These are phyloP conservation scores for Neodiprion virginianus DNA, from an alignment of 1,140 invertebrate species.

Conservation along the genomic window DNA sequence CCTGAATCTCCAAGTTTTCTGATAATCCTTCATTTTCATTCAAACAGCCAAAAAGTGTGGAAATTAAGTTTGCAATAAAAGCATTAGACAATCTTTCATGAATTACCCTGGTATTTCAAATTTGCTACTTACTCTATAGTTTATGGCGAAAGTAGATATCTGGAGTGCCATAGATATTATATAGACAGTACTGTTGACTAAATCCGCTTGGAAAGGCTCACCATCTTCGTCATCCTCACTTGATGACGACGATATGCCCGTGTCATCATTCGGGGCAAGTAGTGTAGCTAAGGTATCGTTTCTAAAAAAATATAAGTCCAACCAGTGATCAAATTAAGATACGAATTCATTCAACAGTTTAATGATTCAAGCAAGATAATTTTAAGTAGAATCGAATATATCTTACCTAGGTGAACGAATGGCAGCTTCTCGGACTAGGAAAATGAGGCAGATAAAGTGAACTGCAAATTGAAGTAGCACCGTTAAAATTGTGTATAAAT, in stretches of 20 bases:
- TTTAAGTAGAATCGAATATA: slow-evolving; percentile 10
- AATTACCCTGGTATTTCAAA: no score
- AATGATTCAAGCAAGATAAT: slow-evolving; percentile 21
- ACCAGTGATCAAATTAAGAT: slow-evolving; percentile 12
- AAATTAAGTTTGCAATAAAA: no score
- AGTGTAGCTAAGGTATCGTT: slow-evolving; percentile 62
- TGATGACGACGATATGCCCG: slow-evolving; percentile 20
- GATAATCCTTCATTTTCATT: no score
- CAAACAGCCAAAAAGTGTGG: no score
- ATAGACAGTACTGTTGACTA: slow-evolving; percentile 98
- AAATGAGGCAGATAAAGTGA: slow-evolving; percentile 92
- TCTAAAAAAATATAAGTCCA: slow-evolving; percentile 47
- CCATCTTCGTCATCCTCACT: slow-evolving; percentile 75
- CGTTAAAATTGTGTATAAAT: slow-evolving; percentile 95
- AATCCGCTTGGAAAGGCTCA: slow-evolving; percentile 88
- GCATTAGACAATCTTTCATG: no score
- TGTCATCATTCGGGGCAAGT: slow-evolving; percentile 28
- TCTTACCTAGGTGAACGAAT: slow-evolving; percentile 72
- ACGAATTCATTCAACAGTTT: not conserved
- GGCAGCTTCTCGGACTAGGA: slow-evolving; percentile 83
- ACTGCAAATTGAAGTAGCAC: slow-evolving; percentile 95
- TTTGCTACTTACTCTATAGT: slow-evolving; percentile 87
- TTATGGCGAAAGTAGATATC: slow-evolving; percentile 97
- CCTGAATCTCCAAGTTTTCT: no score
- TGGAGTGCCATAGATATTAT: slow-evolving; percentile 97